A percentile compares a stretch with the other conserved stretches of the same genome.
Conservation (phyloP, 2,888 invertebrate genomes). For the Drosophila tripunctata region DNA sequence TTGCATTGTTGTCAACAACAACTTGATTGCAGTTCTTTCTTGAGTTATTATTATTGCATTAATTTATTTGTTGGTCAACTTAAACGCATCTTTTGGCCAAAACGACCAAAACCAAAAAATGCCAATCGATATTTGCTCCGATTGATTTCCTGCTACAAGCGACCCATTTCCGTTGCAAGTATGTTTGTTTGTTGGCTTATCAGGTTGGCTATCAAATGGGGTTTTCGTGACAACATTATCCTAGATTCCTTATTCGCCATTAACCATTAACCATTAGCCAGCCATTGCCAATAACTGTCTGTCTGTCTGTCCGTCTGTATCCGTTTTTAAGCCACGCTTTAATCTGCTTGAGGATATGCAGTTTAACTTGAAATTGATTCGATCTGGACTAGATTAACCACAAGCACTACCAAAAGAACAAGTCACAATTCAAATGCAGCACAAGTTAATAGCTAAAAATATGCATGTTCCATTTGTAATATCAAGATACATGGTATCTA, state of each 20-base stretch:
- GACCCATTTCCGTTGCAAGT: constrained; percentile 27
- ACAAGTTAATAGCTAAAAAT: neutral
- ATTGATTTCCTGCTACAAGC: constrained; percentile 22
- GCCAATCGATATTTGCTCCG: constrained; percentile 17
- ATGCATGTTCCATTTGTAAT: neutral
- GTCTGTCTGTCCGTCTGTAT: neutral
- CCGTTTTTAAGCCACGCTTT: constrained; percentile 1
- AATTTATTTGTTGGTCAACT: constrained; percentile 30
- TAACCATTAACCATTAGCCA: too few species aligned
- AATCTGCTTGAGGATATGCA: constrained; percentile 13
- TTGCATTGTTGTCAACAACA: constrained; percentile 14
- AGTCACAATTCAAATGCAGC: neutral
- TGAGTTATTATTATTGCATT: constrained; percentile 60
- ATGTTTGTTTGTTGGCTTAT: too few species aligned
- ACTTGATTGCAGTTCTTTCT: constrained; percentile 52
- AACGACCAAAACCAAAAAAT: constrained; percentile 12
- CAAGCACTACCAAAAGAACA: neutral
- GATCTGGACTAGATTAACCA: constrained; percentile 6
- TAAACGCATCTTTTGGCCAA: constrained; percentile 7
- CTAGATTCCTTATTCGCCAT: too few species aligned
- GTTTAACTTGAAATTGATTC: constrained; percentile 11
- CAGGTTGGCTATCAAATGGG: constrained; percentile 33
- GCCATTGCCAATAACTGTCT: neutral
- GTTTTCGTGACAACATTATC: constrained; percentile 67
- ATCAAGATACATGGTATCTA: neutral